Percentiles rank a stretch among this genome's conserved stretches.
These are phyloP conservation scores for Montipora efflorescens DNA, from an alignment of 64 coral and sea anemone species.

Conservation along the genomic window DNA sequence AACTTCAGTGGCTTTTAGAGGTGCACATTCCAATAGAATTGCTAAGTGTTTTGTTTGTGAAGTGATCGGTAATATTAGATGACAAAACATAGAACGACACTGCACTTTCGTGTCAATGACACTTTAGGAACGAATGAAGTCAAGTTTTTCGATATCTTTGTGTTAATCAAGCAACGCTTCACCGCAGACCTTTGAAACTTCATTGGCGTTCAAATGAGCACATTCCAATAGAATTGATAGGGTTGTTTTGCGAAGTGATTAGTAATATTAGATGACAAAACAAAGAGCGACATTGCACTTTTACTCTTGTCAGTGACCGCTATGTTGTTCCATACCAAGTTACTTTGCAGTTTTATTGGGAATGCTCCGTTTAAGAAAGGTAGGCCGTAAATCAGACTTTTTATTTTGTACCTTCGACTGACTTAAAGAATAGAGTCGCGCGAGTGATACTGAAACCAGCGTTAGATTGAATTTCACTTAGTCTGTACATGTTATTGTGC, in stretches of 20 bases:
- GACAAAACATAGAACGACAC: too few species aligned
- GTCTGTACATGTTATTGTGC: too few species aligned
- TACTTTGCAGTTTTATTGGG: too few species aligned
- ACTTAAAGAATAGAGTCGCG: too few species aligned
- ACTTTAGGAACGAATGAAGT: too few species aligned
- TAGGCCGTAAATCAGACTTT: neutral
- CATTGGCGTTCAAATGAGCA: neutral
- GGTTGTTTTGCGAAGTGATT: neutral
- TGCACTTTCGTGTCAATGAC: too few species aligned
- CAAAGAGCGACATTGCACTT: neutral
- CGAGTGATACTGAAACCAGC: too few species aligned
- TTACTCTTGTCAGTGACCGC: neutral
- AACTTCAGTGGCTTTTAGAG: conserved; percentile 4
- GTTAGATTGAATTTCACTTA: too few species aligned
- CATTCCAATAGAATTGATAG: neutral
- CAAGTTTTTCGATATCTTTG: neutral
- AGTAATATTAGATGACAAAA: neutral
- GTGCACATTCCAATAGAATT: neutral
- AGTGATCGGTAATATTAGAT: too few species aligned
- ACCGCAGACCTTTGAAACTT: neutral
- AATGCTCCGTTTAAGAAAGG: neutral
- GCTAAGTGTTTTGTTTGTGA: too few species aligned
- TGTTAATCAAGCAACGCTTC: neutral
- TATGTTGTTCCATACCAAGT: too few species aligned
- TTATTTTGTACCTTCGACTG: too few species aligned